Conservation (phyloP, 2,888 invertebrate species). For the Drosophila flavopinicola region DNA sequence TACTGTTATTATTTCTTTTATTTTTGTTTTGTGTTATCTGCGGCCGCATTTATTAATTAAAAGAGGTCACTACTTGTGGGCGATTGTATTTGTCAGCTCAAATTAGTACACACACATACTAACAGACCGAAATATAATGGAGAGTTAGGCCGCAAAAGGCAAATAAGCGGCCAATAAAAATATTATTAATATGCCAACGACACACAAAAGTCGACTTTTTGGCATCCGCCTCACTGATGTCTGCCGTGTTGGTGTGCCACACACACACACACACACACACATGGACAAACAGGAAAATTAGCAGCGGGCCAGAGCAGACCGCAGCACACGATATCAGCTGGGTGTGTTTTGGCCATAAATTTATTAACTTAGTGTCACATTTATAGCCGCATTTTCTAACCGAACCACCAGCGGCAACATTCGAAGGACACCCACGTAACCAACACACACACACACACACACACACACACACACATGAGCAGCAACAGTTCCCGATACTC, state of each 20-base stretch:
- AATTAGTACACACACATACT: constrained; percentile 35
- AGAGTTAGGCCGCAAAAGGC: constrained; percentile 50
- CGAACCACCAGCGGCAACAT: constrained; percentile 35
- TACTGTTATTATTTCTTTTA: background rate
- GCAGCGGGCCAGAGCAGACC: constrained; percentile 34
- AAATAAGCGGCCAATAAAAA: constrained; percentile 75
- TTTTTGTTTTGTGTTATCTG: constrained; percentile 32
- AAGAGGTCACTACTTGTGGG: constrained; percentile 32
- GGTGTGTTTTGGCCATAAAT: constrained; percentile 76
- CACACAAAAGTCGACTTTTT: constrained; percentile 51
- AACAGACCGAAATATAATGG: background rate
- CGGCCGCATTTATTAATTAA: constrained; percentile 59
- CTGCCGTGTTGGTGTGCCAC: constrained; percentile 32
- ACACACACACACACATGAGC: background rate
- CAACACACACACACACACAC: background rate
- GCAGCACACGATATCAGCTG: constrained; percentile 49
- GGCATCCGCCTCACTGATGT: constrained; percentile 49
- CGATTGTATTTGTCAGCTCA: constrained; percentile 40
- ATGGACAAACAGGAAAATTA: constrained; percentile 42
- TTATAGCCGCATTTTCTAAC: constrained; percentile 65
- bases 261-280: constrained; percentile 12
- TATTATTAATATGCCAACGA: constrained; percentile 71
- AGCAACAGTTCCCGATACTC: constrained; percentile 21
- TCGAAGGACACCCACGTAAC: constrained; percentile 24
- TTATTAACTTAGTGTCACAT: constrained; percentile 79